Base-by-base conservation (phyloP, 2,888 invertebrate species). In the Candidula unifasciata region DNA sequence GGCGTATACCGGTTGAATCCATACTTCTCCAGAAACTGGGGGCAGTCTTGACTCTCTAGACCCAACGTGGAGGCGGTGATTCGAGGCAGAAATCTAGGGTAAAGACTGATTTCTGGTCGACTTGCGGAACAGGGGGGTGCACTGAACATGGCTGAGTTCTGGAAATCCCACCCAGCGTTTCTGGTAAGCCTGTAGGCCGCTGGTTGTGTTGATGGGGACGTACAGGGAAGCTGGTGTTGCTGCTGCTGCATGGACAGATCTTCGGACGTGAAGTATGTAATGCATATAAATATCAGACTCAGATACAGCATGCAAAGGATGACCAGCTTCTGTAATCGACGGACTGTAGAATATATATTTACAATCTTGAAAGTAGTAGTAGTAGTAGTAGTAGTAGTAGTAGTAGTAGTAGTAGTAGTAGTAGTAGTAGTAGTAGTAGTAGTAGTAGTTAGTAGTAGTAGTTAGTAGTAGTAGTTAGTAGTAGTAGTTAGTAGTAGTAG, bases 111-210 rank as follows among this genome's bases (percentile, higher is more conserved):
- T 82, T 16, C 27, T 57, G 13, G 37, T 30, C 16, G 71, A 68
- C 18, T 52, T n/a, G 10, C 30, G 18, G 5, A 82, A 52, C n/a
- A 54, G 10, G 1, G 27, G 13, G 30, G 33, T 21, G 57, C 82
- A 82, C 27, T 74, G 21, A 10, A 82, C 76, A 18, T 74, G 44
- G 52, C 66, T 66, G 21, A 82, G 66, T 1, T 35, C 27, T 44
- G 82, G 82, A 66, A 82, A 82, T 16, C 82, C 82, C 8, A 82
- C 82, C 82, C 82, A 82, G 24, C 24, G 13, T 18, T 76, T 74
- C 21, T 24, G 18, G 52, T 64, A 82, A 21, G 82, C 74, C 21
- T 66, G n/a, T 24, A 37, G 71, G 37, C 44, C 76, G 18, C 18
- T 52, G 13, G 76, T 30, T 3, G 33, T 27, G 13, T 64, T n/a